Conservation (phyloP, 2,797 vertebrate species). For the Hoplostethus atlanticus region DNA sequence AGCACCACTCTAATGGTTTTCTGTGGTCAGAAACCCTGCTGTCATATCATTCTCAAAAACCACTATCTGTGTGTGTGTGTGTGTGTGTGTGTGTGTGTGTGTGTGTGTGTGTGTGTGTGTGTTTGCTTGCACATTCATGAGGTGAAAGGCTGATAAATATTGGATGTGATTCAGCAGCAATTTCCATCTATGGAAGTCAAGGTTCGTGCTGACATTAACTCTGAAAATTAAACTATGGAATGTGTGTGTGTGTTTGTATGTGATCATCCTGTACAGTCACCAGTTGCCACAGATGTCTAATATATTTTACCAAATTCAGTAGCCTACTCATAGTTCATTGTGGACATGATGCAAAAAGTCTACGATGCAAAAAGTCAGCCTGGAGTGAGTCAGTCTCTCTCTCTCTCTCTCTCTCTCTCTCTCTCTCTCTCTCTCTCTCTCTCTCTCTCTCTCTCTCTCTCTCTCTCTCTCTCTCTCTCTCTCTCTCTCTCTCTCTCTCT, state of each 20-base stretch:
- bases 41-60: no score
- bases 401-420: slow-evolving; percentile 2
- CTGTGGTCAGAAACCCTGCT: no score
- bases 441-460: slow-evolving; percentile 2
- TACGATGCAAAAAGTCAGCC: neutral
- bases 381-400: no score
- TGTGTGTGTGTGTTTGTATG: neutral
- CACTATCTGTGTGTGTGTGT: no score
- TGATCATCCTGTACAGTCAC: neutral
- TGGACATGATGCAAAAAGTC: no score
- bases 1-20: no score
- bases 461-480: neutral
- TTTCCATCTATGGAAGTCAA: slow-evolving; percentile 10
- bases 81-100: neutral
- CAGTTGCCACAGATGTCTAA: slow-evolving; percentile 1
- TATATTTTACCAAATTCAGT: neutral
- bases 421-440: neutral
- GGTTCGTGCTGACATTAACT: slow-evolving; percentile 38
- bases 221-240: slow-evolving; percentile 23
- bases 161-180: slow-evolving; percentile 54
- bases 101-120: neutral
- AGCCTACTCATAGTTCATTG: no score
- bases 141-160: slow-evolving; percentile 55
- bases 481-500: slow-evolving; percentile 3
- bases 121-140: slow-evolving; percentile 15